Evolutionary conservation across 2,888 invertebrate species (phyloP), one percentile per base, ranked within the genome.

Genomic region (Vanessa cardui): DNA sequence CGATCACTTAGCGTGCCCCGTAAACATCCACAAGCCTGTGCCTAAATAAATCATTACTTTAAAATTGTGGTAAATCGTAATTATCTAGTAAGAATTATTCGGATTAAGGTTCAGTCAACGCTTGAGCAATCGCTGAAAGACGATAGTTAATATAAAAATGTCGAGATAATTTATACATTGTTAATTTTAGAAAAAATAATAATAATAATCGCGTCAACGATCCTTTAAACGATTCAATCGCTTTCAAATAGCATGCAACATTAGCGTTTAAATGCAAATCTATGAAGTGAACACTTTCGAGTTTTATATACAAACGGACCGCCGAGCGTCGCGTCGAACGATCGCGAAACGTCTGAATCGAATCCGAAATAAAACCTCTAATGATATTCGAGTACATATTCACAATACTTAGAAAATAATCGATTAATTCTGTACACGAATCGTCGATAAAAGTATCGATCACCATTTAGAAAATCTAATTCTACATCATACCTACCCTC

Each of bases 311-410:
- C 89, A 92, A 81, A 84, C 80, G 78, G 83, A 81, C 83, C 81
- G 75, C 74, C 72, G 62, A 70, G 81, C 82, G 83, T 76, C 83
- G 79, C 81, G 78, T 80, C 81, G 79, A 83, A 79, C 74, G 79
- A 56, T 73, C 78, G 79, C 62, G 71, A 83, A 84, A 82, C 80
- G 77, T 80, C 65, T 50, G 72, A 72, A 79, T 82, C 79, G 81
- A 80, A 83, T 84, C 82, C 85, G 84, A 87, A 85, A 83, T 83
- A 82, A 82, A 85, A 83, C 82, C 81, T 82, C 85, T 83, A 85
- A 85, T 85, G 87, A 89, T 91, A 90, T 92, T 91, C 91, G 91
- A 91, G 91, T 88, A 89, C 86, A 89, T 87, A 88, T 89, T 89
- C 85, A 90, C 89, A 88, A 86, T 85, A 83, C 81, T 84, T 85